Percentiles rank a stretch among this genome's conserved stretches.
These are phyloP conservation scores for Pristis pectinata DNA, from an alignment of 2,797 vertebrate species.

Conservation along the genomic window DNA sequence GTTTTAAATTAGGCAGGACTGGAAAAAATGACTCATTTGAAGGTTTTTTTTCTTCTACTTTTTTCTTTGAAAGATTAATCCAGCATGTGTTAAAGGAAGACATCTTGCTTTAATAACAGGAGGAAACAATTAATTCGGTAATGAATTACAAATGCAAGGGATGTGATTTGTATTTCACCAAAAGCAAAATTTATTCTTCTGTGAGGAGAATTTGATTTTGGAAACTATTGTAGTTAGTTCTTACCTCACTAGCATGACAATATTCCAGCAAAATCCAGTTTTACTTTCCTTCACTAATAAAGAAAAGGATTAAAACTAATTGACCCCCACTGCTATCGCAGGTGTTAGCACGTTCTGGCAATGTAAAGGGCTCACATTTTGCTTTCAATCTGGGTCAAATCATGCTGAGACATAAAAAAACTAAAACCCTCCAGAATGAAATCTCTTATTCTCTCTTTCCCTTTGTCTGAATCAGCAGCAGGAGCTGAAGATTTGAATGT, in stretches of 20 bases:
- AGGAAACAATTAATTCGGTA: slow-evolving; percentile 51
- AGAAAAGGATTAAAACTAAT: slow-evolving; percentile 52
- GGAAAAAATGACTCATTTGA: slow-evolving; percentile 49
- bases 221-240: slow-evolving; percentile 59
- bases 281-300: slow-evolving; percentile 57
- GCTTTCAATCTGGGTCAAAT: not conserved
- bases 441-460: not conserved
- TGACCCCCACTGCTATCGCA: slow-evolving; percentile 52
- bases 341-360: slow-evolving; percentile 40
- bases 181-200: slow-evolving; percentile 50
- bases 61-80: slow-evolving; percentile 43
- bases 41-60: slow-evolving; percentile 45
- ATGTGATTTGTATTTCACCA: slow-evolving; percentile 49
- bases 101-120: slow-evolving; percentile 49
- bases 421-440: not conserved
- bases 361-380: not conserved
- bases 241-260: slow-evolving; percentile 54
- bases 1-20: slow-evolving; percentile 48
- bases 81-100: slow-evolving; percentile 14
- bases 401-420: not conserved
- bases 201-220: slow-evolving; percentile 52
- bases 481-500: not conserved
- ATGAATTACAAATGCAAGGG: slow-evolving; percentile 55
- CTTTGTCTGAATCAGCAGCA: not conserved
- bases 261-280: slow-evolving; percentile 55